Conservation (phyloP, 2,888 invertebrate species). For the Meganola albula region DNA sequence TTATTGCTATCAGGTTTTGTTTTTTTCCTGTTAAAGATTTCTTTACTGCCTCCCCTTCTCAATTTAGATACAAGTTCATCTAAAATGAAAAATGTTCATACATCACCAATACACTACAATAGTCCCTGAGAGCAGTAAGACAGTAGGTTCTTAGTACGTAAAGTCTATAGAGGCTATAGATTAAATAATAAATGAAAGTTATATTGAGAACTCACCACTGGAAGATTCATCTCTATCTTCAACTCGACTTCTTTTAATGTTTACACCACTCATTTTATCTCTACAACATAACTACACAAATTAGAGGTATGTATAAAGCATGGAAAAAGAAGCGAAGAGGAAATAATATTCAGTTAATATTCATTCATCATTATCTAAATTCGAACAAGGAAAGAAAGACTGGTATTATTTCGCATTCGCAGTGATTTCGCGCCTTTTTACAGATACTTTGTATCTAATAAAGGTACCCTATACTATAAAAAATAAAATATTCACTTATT, state of each 20-base stretch:
- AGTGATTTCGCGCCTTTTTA: too few relatives aligned
- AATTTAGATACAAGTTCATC: conserved; percentile 34
- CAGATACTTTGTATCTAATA: too few relatives aligned
- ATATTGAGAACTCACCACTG: conserved; percentile 23
- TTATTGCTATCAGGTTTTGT: conserved; percentile 44
- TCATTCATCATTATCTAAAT: too few relatives aligned
- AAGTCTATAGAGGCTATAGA: neutral
- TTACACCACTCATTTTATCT: conserved; percentile 31
- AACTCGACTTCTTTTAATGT: conserved; percentile 35
- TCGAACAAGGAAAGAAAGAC: too few relatives aligned
- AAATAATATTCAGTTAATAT: too few relatives aligned
- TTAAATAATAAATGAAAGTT: neutral
- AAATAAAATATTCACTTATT: too few relatives aligned
- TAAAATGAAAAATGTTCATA: conserved; percentile 17
- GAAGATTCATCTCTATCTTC: conserved; percentile 30
- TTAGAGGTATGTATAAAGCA: too few relatives aligned
- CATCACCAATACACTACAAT: neutral
- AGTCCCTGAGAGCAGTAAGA: neutral
- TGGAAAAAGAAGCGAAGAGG: too few relatives aligned
- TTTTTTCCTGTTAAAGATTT: conserved; percentile 51
- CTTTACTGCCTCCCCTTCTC: conserved; percentile 43
- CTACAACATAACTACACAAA: conserved; percentile 6
- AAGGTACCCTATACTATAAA: too few relatives aligned
- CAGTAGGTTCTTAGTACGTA: neutral
- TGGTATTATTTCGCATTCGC: too few relatives aligned